Conservation (phyloP, 2,797 vertebrate genomes). For the Molossus alvarezi region DNA sequence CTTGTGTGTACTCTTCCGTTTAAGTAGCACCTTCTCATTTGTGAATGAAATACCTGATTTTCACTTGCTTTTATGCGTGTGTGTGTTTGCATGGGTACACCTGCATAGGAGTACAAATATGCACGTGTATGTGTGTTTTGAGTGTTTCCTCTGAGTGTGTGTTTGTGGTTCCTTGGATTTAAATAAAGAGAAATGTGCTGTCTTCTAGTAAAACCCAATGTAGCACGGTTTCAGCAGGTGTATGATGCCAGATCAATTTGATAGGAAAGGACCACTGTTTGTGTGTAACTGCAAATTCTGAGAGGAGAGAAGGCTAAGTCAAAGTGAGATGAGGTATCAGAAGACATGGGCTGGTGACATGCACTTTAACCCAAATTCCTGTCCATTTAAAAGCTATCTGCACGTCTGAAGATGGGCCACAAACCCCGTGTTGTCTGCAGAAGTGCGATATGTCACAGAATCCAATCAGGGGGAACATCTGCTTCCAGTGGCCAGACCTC, state of each 20-base stretch:
- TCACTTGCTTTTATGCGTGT: not conserved
- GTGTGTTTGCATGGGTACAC: not conserved
- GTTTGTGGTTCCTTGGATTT: conserved; percentile 14
- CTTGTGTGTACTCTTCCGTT: not conserved
- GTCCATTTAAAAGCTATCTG: not conserved
- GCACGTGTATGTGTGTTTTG: not conserved
- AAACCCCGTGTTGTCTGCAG: not conserved
- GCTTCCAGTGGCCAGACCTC: not conserved
- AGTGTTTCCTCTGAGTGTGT: not conserved
- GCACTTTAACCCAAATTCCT: not conserved
- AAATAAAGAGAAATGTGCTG: not conserved
- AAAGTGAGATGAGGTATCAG: not conserved
- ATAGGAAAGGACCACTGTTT: not conserved
- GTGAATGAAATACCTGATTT: not conserved
- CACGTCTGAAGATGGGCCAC: not conserved
- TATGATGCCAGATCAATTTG: not conserved
- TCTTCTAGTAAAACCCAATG: not conserved
- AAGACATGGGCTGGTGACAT: too few relatives aligned
- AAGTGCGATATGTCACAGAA: not conserved
- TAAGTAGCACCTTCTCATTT: not conserved
- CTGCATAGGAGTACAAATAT: not conserved
- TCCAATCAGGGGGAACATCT: not conserved
- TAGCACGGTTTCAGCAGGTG: not conserved
- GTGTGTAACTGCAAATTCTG: not conserved
- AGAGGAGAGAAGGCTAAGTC: not conserved